Conservation (phyloP, 2,113 vertebrate genomes). For the Corvus cornix region DNA sequence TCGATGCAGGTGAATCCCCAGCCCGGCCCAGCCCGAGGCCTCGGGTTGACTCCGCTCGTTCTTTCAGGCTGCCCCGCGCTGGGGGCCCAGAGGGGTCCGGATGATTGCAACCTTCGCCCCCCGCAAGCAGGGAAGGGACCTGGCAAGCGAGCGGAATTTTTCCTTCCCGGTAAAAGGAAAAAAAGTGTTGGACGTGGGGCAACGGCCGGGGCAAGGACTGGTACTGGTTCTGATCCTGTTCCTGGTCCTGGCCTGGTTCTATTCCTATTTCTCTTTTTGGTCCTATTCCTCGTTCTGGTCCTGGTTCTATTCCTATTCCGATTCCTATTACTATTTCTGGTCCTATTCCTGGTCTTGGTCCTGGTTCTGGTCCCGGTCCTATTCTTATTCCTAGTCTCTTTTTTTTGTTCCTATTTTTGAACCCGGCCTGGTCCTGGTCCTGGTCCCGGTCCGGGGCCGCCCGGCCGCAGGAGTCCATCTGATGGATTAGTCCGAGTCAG, state of each 20-base stretch:
- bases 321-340: neutral
- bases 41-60: neutral
- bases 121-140: neutral
- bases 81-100: neutral
- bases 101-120: too few species aligned
- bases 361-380: neutral
- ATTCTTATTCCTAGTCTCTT: neutral
- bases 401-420: neutral
- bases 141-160: neutral
- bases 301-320: neutral
- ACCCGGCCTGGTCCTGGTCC: neutral
- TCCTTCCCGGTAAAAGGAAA: neutral
- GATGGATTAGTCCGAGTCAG: slow-evolving; percentile 5
- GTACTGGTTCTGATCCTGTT: neutral
- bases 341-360: neutral
- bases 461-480: neutral
- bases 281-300: neutral
- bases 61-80: too few species aligned
- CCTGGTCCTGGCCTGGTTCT: neutral
- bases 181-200: neutral
- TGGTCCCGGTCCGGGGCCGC: neutral
- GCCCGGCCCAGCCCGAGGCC: neutral
- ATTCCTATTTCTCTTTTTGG: neutral
- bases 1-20: neutral
- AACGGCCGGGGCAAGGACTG: too few species aligned